Base-by-base conservation (phyloP, 2,888 invertebrate species). In the Graphium colonna region DNA sequence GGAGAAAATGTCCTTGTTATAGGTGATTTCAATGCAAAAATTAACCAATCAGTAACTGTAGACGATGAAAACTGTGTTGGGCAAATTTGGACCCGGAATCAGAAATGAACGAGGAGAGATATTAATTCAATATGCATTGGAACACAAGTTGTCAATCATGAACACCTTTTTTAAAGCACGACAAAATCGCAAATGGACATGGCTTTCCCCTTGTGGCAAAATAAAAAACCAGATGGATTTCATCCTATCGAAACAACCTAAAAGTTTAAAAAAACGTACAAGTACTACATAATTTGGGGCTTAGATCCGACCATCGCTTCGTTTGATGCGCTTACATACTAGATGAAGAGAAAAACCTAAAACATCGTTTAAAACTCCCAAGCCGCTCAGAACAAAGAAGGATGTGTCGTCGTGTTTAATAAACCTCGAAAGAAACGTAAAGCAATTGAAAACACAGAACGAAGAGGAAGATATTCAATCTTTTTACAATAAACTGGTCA, bases 91-190 rank as follows among this genome's bases (percentile, higher is more conserved):
- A 7, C 46, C 49, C 13, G 58, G 59, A 3, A 51, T 16, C 21
- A 12, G 60, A 38, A 60, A 53, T 15, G 26, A 40, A 15, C 55
- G 57, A 39, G 62, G 60, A 13, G 55, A 60, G 16, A 39, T 21
- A 38, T 42, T 56, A n/a, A 15, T 56, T 2, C 18, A 50, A 12
- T 46, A 21, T 16, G 49, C 56, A 0, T 41, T 42, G 2, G 39
- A 53, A 36, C 15, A 53, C 8, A 31, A 31, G 42, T 28, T 58
- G 0, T 38, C n/a, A 2, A 49, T 56, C 12, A 44, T 50, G 39
- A 9, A 31, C 10, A 31, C 31, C 8, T 31, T 31, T 10, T 7
- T 7, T 31, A 40, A 40, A 40, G n/a, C n/a, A n/a, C 7, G 40
- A 40, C 15, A 40, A 7, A 40, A 40, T 12, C 15, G 40, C 13